Percentiles rank a stretch among this genome's conserved stretches.
phyloP scores from a whole-genome alignment of 2,888 invertebrate species.

The Harpalus rubripes region DNA sequence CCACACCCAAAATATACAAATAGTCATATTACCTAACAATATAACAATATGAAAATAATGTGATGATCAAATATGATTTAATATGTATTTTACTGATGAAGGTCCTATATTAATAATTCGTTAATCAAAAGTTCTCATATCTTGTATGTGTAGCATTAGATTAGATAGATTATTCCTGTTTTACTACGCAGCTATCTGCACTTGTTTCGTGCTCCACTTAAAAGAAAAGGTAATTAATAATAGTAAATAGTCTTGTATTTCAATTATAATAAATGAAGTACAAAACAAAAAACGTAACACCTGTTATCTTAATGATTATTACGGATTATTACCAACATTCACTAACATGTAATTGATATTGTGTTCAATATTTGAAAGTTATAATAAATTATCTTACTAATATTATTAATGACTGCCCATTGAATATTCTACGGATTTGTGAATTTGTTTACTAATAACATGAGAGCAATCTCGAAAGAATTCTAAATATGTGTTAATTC shows the following conservation, averaged over 20 bases:
- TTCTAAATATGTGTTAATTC: constrained; percentile 30
- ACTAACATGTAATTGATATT: not conserved
- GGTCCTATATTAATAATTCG: no score
- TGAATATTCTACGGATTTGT: not conserved
- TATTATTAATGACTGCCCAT: not conserved
- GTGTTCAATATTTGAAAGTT: not conserved
- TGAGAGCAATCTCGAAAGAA: constrained; percentile 19
- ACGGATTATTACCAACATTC: not conserved
- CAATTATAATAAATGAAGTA: constrained; percentile 4
- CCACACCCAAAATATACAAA: no score
- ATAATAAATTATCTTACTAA: not conserved
- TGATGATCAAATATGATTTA: no score
- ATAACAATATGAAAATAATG: no score
- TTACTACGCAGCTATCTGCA: no score
- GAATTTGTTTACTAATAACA: constrained; percentile 7
- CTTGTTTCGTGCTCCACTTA: not conserved
- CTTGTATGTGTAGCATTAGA: no score
- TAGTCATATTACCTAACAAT: no score
- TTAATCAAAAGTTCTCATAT: no score
- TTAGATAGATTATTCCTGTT: no score
- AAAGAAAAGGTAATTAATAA: not conserved
- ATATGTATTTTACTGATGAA: no score
- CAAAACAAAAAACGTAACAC: not conserved
- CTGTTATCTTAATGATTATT: not conserved
- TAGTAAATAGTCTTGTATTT: not conserved